phyloP scores from a whole-genome alignment of 1,140 invertebrate genomes.

The Tetranychus urticae region DNA sequence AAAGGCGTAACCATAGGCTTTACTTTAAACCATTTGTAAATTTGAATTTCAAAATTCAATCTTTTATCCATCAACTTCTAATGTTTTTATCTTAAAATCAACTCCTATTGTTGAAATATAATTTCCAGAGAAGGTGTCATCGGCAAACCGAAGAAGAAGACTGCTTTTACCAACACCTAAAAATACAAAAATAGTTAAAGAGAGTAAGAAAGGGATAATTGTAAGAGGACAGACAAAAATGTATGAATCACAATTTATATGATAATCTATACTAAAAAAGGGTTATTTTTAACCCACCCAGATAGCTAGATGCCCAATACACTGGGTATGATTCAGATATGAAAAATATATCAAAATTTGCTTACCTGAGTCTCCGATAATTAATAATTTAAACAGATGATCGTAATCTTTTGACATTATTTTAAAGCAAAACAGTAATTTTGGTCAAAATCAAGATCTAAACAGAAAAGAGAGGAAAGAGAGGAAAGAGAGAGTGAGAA shows the following conservation, averaged over 20 bases:
- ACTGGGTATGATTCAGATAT: background rate
- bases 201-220: background rate
- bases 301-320: background rate
- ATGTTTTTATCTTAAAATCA: conserved; percentile 96
- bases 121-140: conserved; percentile 91
- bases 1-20: background rate
- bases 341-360: background rate
- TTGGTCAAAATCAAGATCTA: too few species aligned
- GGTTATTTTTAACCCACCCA: background rate
- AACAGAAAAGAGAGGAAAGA: too few species aligned
- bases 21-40: too few species aligned
- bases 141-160: conserved; percentile 81
- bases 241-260: background rate
- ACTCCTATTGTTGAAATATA: conserved; percentile 99
- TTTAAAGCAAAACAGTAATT: background rate
- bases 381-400: conserved; percentile 86
- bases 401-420: conserved; percentile 8
- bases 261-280: background rate
- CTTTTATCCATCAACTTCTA: conserved; percentile 90
- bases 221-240: background rate
- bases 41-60: conserved; percentile 70
- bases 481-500: too few species aligned
- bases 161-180: conserved; percentile 95
- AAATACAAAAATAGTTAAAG: conserved; percentile 5
- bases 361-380: conserved; percentile 42